Base-by-base conservation (phyloP, 2,113 vertebrate species). In the Upupa epops region DNA sequence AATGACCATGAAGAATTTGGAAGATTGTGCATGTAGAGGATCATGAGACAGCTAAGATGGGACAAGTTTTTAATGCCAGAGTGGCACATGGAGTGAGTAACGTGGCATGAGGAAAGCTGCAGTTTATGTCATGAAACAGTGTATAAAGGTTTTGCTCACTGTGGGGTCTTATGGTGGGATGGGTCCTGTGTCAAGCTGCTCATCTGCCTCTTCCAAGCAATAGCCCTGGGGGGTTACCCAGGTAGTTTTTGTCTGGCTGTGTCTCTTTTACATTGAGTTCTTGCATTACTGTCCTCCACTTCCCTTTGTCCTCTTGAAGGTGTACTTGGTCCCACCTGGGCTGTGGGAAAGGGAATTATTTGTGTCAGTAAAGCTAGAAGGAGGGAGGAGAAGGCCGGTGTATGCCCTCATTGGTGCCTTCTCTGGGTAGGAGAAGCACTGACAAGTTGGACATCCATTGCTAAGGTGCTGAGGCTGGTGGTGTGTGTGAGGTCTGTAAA, bases 331-430 rank as follows among this genome's bases (percentile, higher is more conserved):
- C 63, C 74, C 74, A 28, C 18, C 18, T 49, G 28, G 21, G 20
- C 26, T 22, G 36, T 54, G 36, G 29, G 36, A 34, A 52, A 25
- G 17, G 56, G 26, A 42, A 24, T 4, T 3, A 32, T 29, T 70
- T 15, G 1, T 1, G 2, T 55, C 8, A 10, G 5, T 3, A 32
- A 56, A n/a, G 26, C 17, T 45, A 40, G 21, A 15, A 37, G 32
- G 37, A 37, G n/a, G 45, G 42, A 24, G 49, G n/a, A 5, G 17
- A 10, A 63, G n/a, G 24, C 28, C 49, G 40, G 54, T 19, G 29
- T 13, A 0, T 22, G 8, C 51, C 17, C 18, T 26, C 12, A 6
- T 37, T 1, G 1, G 13, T 36, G 13, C 34, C 24, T 54, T 46
- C 45, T 42, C 15, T 4, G 13, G 28, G 20, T 6, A 29, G 36